A percentile compares a stretch with the other conserved stretches of the same genome.
These are phyloP conservation scores for Trichopria drosophilae DNA, from an alignment of 2,888 invertebrate species.

Conservation along the genomic window DNA sequence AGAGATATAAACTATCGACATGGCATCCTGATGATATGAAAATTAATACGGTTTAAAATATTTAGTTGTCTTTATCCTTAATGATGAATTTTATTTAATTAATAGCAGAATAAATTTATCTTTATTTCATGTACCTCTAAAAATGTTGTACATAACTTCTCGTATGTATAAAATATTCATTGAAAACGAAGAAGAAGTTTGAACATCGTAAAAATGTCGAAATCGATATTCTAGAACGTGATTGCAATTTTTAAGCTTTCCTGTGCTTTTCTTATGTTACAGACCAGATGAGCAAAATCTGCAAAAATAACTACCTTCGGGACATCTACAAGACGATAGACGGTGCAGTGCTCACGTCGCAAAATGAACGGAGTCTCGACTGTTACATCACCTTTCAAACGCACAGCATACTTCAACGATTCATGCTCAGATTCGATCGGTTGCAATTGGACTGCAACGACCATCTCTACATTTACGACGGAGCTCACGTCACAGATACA, in stretches of 20 bases:
- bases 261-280: constrained; percentile 53
- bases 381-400: constrained; percentile 94
- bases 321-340: constrained; percentile 88
- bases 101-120: no score
- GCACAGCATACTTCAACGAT: constrained; percentile 89
- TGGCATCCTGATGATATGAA: no score
- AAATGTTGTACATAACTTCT: no score
- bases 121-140: no score
- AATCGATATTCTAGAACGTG: no score
- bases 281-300: constrained; percentile 88
- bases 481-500: constrained; percentile 84
- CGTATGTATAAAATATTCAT: no score
- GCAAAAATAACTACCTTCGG: constrained; percentile 87
- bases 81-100: no score
- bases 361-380: constrained; percentile 87
- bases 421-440: constrained; percentile 91
- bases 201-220: no score
- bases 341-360: constrained; percentile 86
- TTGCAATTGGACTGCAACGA: constrained; percentile 92
- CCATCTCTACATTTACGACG: constrained; percentile 89
- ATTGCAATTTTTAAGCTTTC: constrained; percentile 11
- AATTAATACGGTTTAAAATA: no score
- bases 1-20: no score
- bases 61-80: no score
- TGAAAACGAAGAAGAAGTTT: no score